Base-by-base conservation (phyloP, 2,888 invertebrate genomes). In the Drosophila acutilabella region DNA sequence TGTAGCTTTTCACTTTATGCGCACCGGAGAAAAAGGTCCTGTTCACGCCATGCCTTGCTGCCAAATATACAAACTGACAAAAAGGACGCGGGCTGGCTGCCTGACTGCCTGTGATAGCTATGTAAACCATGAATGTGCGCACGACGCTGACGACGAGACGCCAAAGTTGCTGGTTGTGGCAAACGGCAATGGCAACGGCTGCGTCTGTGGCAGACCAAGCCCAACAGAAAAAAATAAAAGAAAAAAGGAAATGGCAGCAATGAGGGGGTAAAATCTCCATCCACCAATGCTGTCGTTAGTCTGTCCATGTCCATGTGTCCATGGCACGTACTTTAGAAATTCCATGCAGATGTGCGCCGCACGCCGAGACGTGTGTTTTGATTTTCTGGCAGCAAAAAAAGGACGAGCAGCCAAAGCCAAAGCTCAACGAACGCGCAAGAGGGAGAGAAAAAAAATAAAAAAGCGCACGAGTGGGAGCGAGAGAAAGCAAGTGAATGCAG, bases 351-450 rank as follows among this genome's bases (percentile, higher is more conserved):
- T 88, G 88, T 85, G 89, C 88, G 83, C 80, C 80, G 70, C 78
- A 88, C 88, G 80, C 77, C 83, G 85, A 82, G 81, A 89, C 85
- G 88, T 88, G 89, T 89, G 89, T 89, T 89, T 89, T 89, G 89
- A 89, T 89, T 89, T 89, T 89, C 81, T 80, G 78, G 79, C 80
- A 74, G 62, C 70, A 72, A 74, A 57, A 42, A 51, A 38, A 57
- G 57, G 57, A 57, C 57, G 57, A 64, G 40, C 18, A 38, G 60
- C 70, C 70, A 64, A 70, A 78, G 74, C 74, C 71, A 79, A 78
- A 75, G 81, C 81, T 81, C 82, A 83, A 81, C 75, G 83, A 81
- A 84, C 84, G 78, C 64, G 51, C 58, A 64, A 70, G 44, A 64
- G 57, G 42, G 8, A 30, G 30, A 23, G 58, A 53, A 51, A 65